Evolutionary conservation across 2,113 vertebrate genomes (phyloP).

Genomic region (Mus pahari): DNA sequence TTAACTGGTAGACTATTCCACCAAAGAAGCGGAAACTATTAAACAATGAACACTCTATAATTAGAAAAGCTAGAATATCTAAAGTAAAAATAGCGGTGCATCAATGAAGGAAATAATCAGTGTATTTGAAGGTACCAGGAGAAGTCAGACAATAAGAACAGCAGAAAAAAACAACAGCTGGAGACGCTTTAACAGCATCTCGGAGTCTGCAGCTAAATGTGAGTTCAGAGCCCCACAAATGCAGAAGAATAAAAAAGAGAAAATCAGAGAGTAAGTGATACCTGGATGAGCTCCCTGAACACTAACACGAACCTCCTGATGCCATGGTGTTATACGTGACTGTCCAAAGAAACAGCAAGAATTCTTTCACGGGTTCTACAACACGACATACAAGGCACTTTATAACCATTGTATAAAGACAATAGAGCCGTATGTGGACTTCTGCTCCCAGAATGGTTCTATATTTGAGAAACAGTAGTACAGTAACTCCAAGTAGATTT

Average conservation of each 20-base stretch:
- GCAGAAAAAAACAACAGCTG: background rate
- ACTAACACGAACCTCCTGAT: background rate
- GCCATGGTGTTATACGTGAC: background rate
- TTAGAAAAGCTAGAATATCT: background rate
- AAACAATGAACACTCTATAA: background rate
- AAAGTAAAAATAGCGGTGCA: background rate
- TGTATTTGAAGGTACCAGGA: background rate
- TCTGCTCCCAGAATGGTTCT: background rate
- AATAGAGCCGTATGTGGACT: background rate
- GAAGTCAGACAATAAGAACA: background rate
- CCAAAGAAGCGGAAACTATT: constrained; percentile 1
- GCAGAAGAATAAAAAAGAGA: background rate
- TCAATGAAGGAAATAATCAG: background rate
- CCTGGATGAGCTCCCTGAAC: background rate
- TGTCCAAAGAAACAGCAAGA: background rate
- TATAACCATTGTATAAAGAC: background rate
- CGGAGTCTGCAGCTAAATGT: background rate
- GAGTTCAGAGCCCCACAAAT: background rate
- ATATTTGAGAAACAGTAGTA: background rate
- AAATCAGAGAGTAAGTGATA: background rate
- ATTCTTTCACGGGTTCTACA: background rate
- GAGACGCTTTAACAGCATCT: background rate
- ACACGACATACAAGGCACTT: background rate
- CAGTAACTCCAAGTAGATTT: background rate
- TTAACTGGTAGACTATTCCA: background rate